phyloP scores from a whole-genome alignment of 2,113 vertebrate species.

The Piprites chloris region DNA sequence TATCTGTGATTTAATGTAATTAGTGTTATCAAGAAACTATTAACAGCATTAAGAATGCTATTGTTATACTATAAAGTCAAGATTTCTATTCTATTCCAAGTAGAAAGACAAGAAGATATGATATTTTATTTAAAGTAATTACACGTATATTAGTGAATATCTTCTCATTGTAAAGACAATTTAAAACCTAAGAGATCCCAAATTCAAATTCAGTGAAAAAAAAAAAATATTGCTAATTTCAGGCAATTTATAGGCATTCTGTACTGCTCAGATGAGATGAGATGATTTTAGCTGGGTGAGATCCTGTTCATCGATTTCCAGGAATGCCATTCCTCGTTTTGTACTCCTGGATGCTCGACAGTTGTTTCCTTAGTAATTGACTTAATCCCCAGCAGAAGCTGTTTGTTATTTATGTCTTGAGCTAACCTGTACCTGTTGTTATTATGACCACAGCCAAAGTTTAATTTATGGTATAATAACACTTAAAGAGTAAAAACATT shows the following conservation, averaged over 20 bases:
- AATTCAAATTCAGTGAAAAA: not conserved
- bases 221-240: not conserved
- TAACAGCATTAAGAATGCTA: not conserved
- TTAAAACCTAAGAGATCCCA: not conserved
- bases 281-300: not conserved
- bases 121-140: slow-evolving; percentile 6
- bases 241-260: not conserved
- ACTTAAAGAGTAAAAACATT: not conserved
- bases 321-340: not conserved
- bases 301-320: not conserved
- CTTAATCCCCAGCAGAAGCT: not conserved
- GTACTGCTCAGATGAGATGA: not conserved
- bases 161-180: not conserved
- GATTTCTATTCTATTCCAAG: not conserved
- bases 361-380: not conserved
- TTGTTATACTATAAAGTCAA: not conserved
- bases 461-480: not conserved
- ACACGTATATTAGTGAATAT: not conserved
- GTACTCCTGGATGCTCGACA: not conserved
- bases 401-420: not conserved
- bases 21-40: slow-evolving; percentile 25
- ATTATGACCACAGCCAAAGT: not conserved
- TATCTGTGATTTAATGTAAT: slow-evolving; percentile 9
- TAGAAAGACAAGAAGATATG: not conserved
- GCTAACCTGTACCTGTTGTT: not conserved